phyloP scores from a whole-genome alignment of 2,888 invertebrate species.

The Drosophila koepferae region DNA sequence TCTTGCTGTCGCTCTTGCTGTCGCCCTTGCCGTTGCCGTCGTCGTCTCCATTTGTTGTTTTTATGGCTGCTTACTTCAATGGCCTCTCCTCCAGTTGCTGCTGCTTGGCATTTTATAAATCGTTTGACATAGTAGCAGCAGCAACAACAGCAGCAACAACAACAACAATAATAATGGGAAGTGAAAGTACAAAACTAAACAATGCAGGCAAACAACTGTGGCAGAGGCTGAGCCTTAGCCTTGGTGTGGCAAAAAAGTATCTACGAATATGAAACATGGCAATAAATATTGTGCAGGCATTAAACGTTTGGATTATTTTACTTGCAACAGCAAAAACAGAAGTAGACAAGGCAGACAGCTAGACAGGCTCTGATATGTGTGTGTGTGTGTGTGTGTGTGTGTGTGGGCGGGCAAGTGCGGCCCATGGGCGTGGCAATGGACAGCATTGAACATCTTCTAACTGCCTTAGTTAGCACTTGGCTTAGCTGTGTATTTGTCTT shows the following conservation, averaged over 20 bases:
- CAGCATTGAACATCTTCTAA: constrained; percentile 67
- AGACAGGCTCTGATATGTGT: constrained; percentile 42
- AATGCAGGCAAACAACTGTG: constrained; percentile 48
- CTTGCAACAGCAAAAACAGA: constrained; percentile 52
- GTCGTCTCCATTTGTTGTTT: constrained; percentile 51
- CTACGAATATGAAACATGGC: constrained; percentile 80
- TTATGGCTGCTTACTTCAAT: constrained; percentile 59
- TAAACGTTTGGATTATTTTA: constrained; percentile 75
- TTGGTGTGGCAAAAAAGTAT: constrained; percentile 57
- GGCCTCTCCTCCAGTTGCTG: constrained; percentile 46
- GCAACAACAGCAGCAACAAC: constrained; percentile 40
- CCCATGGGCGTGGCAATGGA: constrained; percentile 34
- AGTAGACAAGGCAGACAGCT: constrained; percentile 9
- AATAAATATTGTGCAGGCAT: constrained; percentile 82
- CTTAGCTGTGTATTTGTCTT: constrained; percentile 61
- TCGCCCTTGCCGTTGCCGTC: not conserved
- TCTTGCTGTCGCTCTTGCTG: not conserved
- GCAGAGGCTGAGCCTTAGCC: constrained; percentile 26
- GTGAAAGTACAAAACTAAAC: constrained; percentile 63
- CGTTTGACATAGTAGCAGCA: constrained; percentile 73
- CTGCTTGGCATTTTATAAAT: constrained; percentile 76
- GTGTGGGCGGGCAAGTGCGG: not conserved
- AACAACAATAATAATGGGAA: constrained; percentile 43
- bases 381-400: constrained; percentile 11
- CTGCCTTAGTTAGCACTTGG: constrained; percentile 72